These are phyloP conservation scores for Phataginus tricuspis DNA, from an alignment of 2,797 vertebrate genomes.

Conservation along the genomic window DNA sequence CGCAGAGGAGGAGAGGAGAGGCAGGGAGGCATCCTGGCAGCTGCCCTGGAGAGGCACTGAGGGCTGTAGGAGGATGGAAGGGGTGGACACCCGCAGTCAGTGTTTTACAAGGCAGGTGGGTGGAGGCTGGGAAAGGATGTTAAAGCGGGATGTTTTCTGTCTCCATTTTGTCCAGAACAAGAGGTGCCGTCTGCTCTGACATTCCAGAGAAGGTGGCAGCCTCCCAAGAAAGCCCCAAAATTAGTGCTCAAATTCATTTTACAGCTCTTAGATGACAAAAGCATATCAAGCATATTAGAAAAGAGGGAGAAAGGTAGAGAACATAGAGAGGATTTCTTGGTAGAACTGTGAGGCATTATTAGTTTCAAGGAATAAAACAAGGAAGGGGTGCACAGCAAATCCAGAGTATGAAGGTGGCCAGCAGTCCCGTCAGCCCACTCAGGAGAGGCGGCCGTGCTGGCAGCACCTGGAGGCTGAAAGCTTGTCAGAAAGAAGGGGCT, in stretches of 20 bases:
- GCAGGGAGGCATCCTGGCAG: no score
- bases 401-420: background rate
- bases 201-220: background rate
- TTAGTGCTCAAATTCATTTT: background rate
- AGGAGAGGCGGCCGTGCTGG: background rate
- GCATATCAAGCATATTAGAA: background rate
- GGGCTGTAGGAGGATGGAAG: background rate
- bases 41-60: fast-evolving
- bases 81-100: background rate
- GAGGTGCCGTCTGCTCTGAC: background rate
- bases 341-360: background rate
- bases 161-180: background rate
- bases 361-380: no score
- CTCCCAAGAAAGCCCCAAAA: background rate
- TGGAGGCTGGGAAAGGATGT: background rate
- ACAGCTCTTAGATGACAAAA: background rate
- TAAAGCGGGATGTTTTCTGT: background rate
- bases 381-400: no score
- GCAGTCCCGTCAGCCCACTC: background rate
- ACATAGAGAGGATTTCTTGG: background rate
- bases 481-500: background rate
- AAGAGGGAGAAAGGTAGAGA: background rate
- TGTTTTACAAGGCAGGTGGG: background rate
- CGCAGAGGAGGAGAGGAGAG: background rate
- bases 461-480: background rate